phyloP scores from a whole-genome alignment of 2,113 vertebrate species.

The Callithrix jacchus region DNA sequence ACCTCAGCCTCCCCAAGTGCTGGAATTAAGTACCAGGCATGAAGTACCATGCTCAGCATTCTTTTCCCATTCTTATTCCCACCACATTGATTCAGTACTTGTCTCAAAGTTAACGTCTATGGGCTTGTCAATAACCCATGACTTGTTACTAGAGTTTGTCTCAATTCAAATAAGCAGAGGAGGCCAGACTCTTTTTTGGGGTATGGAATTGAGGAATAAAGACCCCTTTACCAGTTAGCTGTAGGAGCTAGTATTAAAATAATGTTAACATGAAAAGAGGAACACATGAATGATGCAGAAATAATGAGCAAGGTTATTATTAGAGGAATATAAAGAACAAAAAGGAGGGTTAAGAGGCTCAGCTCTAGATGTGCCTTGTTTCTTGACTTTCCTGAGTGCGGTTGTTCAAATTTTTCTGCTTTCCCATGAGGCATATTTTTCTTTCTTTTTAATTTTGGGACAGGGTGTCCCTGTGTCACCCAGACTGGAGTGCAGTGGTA shows the following conservation, averaged over 20 bases:
- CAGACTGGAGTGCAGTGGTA: too few species aligned
- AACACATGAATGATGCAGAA: not conserved
- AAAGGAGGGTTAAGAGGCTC: not conserved
- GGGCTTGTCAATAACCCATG: not conserved
- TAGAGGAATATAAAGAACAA: not conserved
- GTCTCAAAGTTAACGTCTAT: not conserved
- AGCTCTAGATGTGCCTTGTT: not conserved
- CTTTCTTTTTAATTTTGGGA: not conserved
- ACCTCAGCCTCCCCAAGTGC: too few species aligned
- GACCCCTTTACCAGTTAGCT: not conserved
- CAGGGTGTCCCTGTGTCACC: too few species aligned
- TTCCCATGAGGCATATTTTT: not conserved
- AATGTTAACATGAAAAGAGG: not conserved
- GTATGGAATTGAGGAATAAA: not conserved
- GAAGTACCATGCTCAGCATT: not conserved
- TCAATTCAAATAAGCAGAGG: not conserved
- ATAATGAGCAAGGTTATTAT: not conserved
- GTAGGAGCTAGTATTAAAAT: slow-evolving; percentile 28
- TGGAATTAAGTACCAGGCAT: too few species aligned
- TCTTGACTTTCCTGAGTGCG: not conserved
- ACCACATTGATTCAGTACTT: not conserved
- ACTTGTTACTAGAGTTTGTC: not conserved
- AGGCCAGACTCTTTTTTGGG: not conserved
- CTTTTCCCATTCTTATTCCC: not conserved
- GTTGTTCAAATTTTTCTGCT: not conserved